Evolutionary conservation across 2,888 invertebrate species (phyloP), one percentile per base, ranked within the genome.

Genomic region (Protophormia terraenovae): DNA sequence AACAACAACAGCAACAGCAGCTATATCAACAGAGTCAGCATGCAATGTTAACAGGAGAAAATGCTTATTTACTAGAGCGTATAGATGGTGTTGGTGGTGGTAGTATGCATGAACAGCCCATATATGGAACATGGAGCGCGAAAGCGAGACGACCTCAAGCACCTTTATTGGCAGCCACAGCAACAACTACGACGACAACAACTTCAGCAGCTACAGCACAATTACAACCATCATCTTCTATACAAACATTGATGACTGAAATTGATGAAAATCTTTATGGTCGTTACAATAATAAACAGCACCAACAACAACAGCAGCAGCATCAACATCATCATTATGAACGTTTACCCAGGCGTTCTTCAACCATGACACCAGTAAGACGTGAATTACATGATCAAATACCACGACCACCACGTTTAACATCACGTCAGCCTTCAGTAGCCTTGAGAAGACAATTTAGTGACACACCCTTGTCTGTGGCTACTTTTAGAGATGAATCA

Each of bases 51-150:
- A 55, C 87, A 86, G 89, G 90, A 87, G 91, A 91, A 89, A 90
- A 89, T 84, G 90, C 91, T 24, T 91, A 91, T 69, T 90, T 91
- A 91, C 88, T 91, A 90, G 91, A 91, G 90, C 91, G 91, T 90
- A 89, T 88, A 88, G 91, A 91, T 87, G 89, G n/a, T n/a, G n/a
- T n/a, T n/a, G n/a, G n/a, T n/a, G n/a, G n/a, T n/a, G n/a, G 88
- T 71, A 64, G 69, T 50, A 79, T 79, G 69, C 87, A 87, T 84
- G 87, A 88, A 73, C 89, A 89, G 76, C 89, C 91, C 84, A 91
- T 91, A 88, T 91, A 91, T 87, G 91, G 90, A 88, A 90, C 91
- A 87, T 91, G 91, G 91, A 90, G 89, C 90, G 89, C 90, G 91
- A 91, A 91, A 91, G 91, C 91, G 91, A 91, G 89, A 90, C 91